A percentile compares a stretch with the other conserved stretches of the same genome.
These are phyloP conservation scores for Aulostomus chinensis DNA, from an alignment of 2,797 vertebrate species.

Conservation along the genomic window DNA sequence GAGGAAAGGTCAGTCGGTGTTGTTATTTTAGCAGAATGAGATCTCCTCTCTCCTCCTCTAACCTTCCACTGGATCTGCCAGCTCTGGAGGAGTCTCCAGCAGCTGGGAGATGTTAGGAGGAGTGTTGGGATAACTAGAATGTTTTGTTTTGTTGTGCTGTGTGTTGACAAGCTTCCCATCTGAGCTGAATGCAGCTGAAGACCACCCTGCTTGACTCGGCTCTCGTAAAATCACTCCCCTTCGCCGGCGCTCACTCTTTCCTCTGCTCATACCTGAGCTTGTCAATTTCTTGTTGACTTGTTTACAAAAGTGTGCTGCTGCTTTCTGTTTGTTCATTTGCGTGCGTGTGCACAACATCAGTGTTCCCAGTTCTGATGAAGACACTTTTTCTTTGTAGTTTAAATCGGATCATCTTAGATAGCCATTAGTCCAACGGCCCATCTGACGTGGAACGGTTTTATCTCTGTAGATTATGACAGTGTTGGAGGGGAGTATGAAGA, in stretches of 20 bases:
- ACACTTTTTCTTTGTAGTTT: too few relatives aligned
- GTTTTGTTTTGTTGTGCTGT: conserved; percentile 46
- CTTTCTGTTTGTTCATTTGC: conserved; percentile 8
- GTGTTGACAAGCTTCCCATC: conserved; percentile 61
- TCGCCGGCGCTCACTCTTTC: conserved; percentile 11
- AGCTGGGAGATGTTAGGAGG: conserved; percentile 27
- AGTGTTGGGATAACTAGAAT: conserved; percentile 20
- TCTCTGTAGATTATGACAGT: too few relatives aligned
- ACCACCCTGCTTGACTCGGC: conserved; percentile 66
- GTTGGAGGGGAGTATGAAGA: too few relatives aligned
- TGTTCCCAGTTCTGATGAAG: too few relatives aligned
- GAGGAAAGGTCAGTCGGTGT: conserved; percentile 20
- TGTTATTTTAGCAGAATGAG: conserved; percentile 32
- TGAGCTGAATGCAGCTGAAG: conserved; percentile 22
- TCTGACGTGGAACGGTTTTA: too few relatives aligned
- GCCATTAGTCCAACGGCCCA: too few relatives aligned
- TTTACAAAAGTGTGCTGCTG: conserved; percentile 4
- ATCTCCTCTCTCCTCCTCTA: conserved; percentile 4
- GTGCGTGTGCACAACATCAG: conserved; percentile 2
- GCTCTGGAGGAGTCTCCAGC: background rate
- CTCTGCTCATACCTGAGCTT: conserved; percentile 6
- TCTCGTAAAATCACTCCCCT: conserved; percentile 33
- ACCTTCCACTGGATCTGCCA: background rate
- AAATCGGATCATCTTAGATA: too few relatives aligned
- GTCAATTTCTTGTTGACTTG: too few relatives aligned